Percentiles rank a stretch among this genome's conserved stretches.
Evolutionary conservation across 2,888 invertebrate species (phyloP).

Genomic region (Allolobophora icterica): DNA sequence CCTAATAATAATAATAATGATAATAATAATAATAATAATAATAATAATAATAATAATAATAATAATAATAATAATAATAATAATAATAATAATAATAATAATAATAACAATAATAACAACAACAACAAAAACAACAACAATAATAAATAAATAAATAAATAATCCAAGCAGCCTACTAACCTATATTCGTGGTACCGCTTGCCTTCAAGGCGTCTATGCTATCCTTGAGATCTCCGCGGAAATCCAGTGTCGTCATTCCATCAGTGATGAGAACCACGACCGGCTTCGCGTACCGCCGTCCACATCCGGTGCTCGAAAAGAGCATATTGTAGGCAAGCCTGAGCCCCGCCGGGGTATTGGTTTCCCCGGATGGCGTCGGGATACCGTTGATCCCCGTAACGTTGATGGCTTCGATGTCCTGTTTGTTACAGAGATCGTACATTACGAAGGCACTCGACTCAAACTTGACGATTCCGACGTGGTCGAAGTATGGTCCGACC

Average conservation of each 20-base stretch:
- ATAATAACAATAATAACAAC: too few species aligned
- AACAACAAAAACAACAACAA: not conserved
- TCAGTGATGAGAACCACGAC: constrained; percentile 40
- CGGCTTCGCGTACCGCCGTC: constrained; percentile 27
- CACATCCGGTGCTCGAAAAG: constrained; percentile 32
- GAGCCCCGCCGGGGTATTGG: constrained; percentile 41
- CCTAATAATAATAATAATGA: not conserved
- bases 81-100: too few species aligned
- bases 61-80: too few species aligned
- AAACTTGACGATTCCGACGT: constrained; percentile 40
- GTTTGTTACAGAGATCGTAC: constrained; percentile 36
- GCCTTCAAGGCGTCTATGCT: not conserved
- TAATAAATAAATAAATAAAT: too few species aligned
- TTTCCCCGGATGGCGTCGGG: constrained; percentile 26
- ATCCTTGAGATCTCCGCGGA: not conserved
- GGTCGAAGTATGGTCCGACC: constrained; percentile 37
- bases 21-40: not conserved
- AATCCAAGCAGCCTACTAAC: constrained; percentile 30
- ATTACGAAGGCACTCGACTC: constrained; percentile 35
- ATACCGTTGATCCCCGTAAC: constrained; percentile 33
- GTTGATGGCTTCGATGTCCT: constrained; percentile 28
- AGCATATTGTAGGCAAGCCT: constrained; percentile 35
- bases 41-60: too few species aligned
- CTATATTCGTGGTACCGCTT: constrained; percentile 27
- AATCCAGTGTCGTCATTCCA: constrained; percentile 38